Conservation (phyloP, 2,797 vertebrate species). For the Danio albolineatus region DNA sequence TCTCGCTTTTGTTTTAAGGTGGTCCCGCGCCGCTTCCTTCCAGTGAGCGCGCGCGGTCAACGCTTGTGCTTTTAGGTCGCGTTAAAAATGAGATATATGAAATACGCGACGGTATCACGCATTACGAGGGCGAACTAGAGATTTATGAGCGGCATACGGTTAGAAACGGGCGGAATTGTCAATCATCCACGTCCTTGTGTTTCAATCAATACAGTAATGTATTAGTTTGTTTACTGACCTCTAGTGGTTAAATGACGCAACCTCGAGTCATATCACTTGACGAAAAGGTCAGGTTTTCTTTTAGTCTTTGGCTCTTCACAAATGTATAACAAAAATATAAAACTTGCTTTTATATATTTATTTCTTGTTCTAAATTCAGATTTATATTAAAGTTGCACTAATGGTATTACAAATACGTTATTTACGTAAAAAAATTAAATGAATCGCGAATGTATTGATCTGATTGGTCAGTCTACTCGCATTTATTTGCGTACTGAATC, state of each 20-base stretch:
- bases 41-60: neutral
- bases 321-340: too few species aligned
- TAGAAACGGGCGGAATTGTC: neutral
- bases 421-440: neutral
- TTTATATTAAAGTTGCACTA: neutral
- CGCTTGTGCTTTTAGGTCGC: neutral
- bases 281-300: neutral
- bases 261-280: neutral
- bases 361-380: neutral
- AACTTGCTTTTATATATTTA: neutral
- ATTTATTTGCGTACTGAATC: neutral
- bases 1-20: conserved; percentile 16
- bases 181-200: conserved; percentile 3
- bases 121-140: neutral
- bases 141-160: conserved; percentile 16
- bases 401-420: neutral
- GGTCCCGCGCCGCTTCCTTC: neutral
- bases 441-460: neutral
- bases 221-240: neutral
- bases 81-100: neutral
- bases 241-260: neutral
- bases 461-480: neutral
- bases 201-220: neutral
- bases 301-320: neutral
- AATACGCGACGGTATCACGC: neutral